phyloP scores from a whole-genome alignment of 1,140 invertebrate genomes.

The Andricus grossulariae region DNA sequence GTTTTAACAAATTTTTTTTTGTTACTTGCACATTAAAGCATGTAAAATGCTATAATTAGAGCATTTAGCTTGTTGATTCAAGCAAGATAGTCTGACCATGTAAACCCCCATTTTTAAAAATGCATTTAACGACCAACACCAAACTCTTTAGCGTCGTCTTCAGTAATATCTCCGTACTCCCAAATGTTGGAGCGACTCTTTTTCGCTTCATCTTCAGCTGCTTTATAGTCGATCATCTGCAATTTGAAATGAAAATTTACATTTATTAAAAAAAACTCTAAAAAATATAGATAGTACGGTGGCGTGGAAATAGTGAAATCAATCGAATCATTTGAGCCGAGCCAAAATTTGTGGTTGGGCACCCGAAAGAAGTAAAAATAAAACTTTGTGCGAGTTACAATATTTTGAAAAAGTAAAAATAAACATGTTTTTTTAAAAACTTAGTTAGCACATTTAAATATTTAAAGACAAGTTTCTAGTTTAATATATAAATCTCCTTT shows the following conservation, averaged over 20 bases:
- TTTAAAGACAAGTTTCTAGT: no score
- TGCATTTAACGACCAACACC: constrained; percentile 73
- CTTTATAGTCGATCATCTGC: constrained; percentile 86
- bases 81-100: constrained; percentile 18
- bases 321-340: no score
- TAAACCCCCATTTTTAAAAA: neutral
- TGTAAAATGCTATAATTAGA: neutral
- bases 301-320: neutral
- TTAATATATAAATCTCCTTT: no score
- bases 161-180: constrained; percentile 97
- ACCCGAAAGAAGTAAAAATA: no score
- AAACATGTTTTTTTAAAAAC: no score
- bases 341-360: no score
- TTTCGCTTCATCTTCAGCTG: constrained; percentile 90
- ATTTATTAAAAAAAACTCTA: neutral
- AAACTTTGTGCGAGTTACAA: no score
- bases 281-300: neutral
- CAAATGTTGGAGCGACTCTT: constrained; percentile 91
- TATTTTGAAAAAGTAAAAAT: no score
- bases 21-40: neutral
- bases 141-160: constrained; percentile 96
- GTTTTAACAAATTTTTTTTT: neutral
- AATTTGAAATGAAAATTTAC: constrained; percentile 54
- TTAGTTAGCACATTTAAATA: no score
- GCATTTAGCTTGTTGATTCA: constrained; percentile 20